Evolutionary conservation across 2,888 invertebrate genomes (phyloP), one percentile per base, ranked within the genome.

Genomic region (Drosophila melanosoma): DNA sequence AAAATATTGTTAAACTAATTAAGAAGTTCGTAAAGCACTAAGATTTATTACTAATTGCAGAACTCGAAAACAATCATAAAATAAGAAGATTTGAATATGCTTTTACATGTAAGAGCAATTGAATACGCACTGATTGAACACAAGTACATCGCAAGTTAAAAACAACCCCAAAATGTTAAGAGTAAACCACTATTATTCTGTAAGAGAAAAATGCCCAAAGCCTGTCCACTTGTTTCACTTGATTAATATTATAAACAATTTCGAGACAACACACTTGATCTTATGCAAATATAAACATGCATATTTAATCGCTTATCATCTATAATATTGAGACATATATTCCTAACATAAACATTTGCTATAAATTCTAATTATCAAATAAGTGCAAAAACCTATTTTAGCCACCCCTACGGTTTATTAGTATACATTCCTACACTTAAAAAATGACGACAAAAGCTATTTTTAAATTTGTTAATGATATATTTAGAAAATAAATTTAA

Each of bases 371-470:
- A 36, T 23, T 45, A 45, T 33, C 45, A 12, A 10, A 36, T 26
- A 38, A 23, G 29, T 35, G 12, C 36, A 23, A 33, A 40, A 26
- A 53, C 26, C 20, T 32, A 3, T 53, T 38, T 29, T 40, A 72
- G 49, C 48, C 40, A 74, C 79, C 79, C 75, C 45, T 59, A 56
- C 45, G 40, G 11, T 49, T 35, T 56, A 56, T 54, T 61, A 54
- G 75, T 77, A 77, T 69, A 79, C 62, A 76, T 65, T 57, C 49
- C 1, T 65, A 65, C 76, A 76, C 76, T 63, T 48, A 8, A 17
- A 66, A 75, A 69, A 65, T 20, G 12, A 10, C 4, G 17, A 29
- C 23, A 26, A 15, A 8, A 26, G 15, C 45, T 45, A 45, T 45
- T 45, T 45, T 45, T 23, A 23, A 4, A 45, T 23, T 8, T 7